Evolutionary conservation across 2,888 invertebrate species (phyloP).

Genomic region (Rhagium mordax): DNA sequence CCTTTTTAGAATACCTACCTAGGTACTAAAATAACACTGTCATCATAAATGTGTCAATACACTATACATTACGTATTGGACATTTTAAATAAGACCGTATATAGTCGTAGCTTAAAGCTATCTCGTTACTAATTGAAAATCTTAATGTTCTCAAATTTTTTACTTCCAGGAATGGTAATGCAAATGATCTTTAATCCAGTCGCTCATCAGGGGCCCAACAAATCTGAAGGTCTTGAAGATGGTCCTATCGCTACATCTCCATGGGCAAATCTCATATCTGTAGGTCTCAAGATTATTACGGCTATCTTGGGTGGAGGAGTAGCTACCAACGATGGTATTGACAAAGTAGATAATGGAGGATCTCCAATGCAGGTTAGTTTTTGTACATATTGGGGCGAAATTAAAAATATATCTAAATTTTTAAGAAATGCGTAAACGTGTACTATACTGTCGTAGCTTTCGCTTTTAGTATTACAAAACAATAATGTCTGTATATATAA

Average conservation of each 20-base stretch:
- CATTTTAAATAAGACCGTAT: no score
- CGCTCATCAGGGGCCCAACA: constrained; percentile 80
- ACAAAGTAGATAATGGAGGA: constrained; percentile 91
- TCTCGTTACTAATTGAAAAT: neutral
- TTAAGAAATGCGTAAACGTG: no score
- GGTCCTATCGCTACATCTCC: constrained; percentile 80
- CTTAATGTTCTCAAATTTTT: neutral
- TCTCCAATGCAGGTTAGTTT: constrained; percentile 87
- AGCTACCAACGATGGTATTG: constrained; percentile 84
- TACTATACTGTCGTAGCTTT: constrained; percentile 20
- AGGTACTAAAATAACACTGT: neutral
- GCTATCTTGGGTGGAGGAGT: constrained; percentile 86
- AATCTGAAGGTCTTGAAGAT: constrained; percentile 83
- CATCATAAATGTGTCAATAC: no score
- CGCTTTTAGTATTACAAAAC: constrained; percentile 38
- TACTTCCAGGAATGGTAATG: constrained; percentile 80
- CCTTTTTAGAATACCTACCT: neutral
- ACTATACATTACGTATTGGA: no score
- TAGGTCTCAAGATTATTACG: constrained; percentile 89
- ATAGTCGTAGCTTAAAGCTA: no score
- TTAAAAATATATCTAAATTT: no score
- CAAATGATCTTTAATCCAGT: constrained; percentile 88
- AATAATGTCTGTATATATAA: constrained; percentile 30
- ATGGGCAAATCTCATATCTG: constrained; percentile 90
- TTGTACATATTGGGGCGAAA: neutral